Conservation (phyloP, 2,888 invertebrate genomes). For the Muschampia staudingeri region DNA sequence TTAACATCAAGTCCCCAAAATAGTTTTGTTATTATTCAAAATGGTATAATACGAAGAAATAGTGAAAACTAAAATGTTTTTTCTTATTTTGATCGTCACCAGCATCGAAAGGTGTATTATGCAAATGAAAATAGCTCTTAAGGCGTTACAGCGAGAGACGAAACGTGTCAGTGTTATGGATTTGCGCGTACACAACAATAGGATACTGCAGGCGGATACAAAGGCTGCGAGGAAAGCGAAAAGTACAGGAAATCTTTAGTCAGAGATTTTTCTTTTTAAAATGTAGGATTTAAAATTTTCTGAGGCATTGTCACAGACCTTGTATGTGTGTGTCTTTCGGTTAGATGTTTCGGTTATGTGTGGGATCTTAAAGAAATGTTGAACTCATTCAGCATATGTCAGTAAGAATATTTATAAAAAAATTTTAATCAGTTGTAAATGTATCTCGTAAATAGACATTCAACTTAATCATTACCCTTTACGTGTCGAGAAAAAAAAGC, state of each 20-base stretch:
- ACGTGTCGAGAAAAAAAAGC: no score
- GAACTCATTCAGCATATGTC: background rate
- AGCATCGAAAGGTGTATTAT: slow-evolving; percentile 1
- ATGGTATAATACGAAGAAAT: slow-evolving; percentile 26
- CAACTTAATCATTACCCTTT: no score
- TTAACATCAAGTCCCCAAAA: background rate
- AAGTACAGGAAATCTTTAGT: slow-evolving; percentile 44
- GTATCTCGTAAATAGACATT: no score
- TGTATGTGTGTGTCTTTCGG: background rate
- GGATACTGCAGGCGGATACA: slow-evolving; percentile 39
- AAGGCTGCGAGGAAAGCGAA: slow-evolving; percentile 44
- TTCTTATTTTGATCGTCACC: slow-evolving; percentile 36
- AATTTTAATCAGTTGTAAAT: no score
- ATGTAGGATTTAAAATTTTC: slow-evolving; percentile 15
- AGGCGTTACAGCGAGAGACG: slow-evolving; percentile 35
- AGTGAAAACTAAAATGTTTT: slow-evolving; percentile 31
- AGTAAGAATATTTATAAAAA: no score
- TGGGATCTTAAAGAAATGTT: background rate
- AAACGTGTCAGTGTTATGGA: slow-evolving; percentile 22
- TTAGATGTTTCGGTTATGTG: background rate
- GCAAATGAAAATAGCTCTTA: slow-evolving; percentile 36
- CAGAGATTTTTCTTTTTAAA: slow-evolving; percentile 26
- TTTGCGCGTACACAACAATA: slow-evolving; percentile 49
- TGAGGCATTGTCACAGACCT: background rate
- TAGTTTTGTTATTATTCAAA: background rate